phyloP scores from a whole-genome alignment of 1,140 invertebrate species.

The Formica exsecta region DNA sequence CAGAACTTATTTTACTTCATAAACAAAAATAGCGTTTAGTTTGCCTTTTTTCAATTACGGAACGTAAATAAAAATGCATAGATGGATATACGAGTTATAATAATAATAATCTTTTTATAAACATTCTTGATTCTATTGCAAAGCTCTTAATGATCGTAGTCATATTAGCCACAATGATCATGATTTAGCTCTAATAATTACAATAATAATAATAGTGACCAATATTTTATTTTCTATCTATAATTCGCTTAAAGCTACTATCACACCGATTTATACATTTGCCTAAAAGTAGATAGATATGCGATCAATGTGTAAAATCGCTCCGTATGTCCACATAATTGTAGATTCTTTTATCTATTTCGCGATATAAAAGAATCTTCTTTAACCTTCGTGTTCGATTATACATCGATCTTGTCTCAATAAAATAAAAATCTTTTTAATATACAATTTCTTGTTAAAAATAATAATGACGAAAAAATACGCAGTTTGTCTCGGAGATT shows the following conservation, averaged over 20 bases:
- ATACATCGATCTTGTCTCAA: not conserved
- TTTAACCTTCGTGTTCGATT: slow-evolving; percentile 24
- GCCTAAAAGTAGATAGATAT: slow-evolving; percentile 77
- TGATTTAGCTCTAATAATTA: slow-evolving; percentile 67
- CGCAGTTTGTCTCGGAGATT: not conserved
- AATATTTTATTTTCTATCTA: slow-evolving; percentile 80
- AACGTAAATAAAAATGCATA: slow-evolving; percentile 76
- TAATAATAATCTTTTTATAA: slow-evolving; percentile 45
- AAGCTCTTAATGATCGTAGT: slow-evolving; percentile 68
- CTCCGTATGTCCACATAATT: slow-evolving; percentile 8
- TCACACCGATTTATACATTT: slow-evolving; percentile 87
- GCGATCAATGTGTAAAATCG: slow-evolving; percentile 62
- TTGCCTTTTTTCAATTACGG: slow-evolving; percentile 8
- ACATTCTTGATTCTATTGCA: slow-evolving; percentile 67
- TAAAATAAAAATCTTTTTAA: slow-evolving; percentile 30
- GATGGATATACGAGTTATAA: slow-evolving; percentile 49
- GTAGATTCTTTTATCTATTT: slow-evolving; percentile 33
- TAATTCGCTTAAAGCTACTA: slow-evolving; percentile 84
- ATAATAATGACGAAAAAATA: not conserved
- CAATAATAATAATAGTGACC: slow-evolving; percentile 76
- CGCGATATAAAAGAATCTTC: slow-evolving; percentile 19
- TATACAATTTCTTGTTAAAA: not conserved
- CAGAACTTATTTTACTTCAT: slow-evolving; percentile 2
- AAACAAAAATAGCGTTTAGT: slow-evolving; percentile 16
- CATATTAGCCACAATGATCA: slow-evolving; percentile 61